These are phyloP conservation scores for Drosophila aff. DNA, from an alignment of 1,140 invertebrate species.

Conservation along the genomic window DNA sequence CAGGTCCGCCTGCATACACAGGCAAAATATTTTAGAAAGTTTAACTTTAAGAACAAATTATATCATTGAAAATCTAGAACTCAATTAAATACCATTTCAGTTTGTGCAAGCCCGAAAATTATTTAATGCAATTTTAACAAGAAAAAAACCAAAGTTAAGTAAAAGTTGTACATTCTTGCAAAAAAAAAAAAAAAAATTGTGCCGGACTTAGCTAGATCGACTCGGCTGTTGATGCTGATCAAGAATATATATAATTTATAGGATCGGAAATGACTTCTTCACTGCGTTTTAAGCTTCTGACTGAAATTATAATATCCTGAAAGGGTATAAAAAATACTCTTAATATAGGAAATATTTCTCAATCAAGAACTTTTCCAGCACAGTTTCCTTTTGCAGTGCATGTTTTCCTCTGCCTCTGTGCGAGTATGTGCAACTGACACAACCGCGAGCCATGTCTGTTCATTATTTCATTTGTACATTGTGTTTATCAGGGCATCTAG, in stretches of 20 bases:
- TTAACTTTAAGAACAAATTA: not conserved
- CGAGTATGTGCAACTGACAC: conserved; percentile 62
- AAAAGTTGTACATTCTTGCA: too few relatives aligned
- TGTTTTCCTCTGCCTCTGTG: not conserved
- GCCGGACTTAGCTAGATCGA: too few relatives aligned
- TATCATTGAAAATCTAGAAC: not conserved
- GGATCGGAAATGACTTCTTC: too few relatives aligned
- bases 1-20: conserved; percentile 7
- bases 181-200: too few relatives aligned
- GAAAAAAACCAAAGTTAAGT: too few relatives aligned
- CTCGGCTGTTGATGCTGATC: too few relatives aligned
- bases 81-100: not conserved
- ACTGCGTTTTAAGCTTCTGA: too few relatives aligned
- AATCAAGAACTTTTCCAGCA: not conserved
- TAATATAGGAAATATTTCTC: too few relatives aligned
- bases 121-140: not conserved
- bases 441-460: conserved; percentile 69
- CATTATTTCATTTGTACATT: conserved; percentile 80
- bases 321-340: not conserved
- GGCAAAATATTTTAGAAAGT: not conserved
- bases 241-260: too few relatives aligned
- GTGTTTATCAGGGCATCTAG: conserved; percentile 74
- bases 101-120: not conserved
- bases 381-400: not conserved
- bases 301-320: too few relatives aligned